phyloP scores from a whole-genome alignment of 2,113 vertebrate genomes.

The Hiodon tergisus region DNA sequence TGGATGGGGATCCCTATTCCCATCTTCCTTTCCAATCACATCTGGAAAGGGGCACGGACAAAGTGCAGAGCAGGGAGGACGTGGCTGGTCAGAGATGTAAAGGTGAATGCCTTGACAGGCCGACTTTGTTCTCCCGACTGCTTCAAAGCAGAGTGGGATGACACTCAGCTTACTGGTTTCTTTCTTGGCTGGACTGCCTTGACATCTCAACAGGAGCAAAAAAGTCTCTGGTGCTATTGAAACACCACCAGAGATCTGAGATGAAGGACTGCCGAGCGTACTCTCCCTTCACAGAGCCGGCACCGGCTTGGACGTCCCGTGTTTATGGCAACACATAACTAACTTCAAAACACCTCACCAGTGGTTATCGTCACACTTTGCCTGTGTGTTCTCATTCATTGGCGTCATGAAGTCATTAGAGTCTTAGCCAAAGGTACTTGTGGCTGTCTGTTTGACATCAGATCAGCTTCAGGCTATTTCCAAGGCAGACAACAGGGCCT shows the following conservation, averaged over 20 bases:
- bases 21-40: too few species aligned
- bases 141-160: constrained; percentile 44
- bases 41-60: neutral
- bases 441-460: too few species aligned
- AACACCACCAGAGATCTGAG: neutral
- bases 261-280: neutral
- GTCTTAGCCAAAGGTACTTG: too few species aligned
- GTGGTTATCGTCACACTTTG: too few species aligned
- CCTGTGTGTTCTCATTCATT: too few species aligned
- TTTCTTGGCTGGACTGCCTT: constrained; percentile 32
- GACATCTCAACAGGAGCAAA: constrained; percentile 32
- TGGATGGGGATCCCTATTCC: too few species aligned
- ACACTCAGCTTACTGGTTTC: constrained; percentile 28
- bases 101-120: constrained; percentile 30
- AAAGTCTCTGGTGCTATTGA: constrained; percentile 24
- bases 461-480: too few species aligned
- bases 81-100: constrained; percentile 5
- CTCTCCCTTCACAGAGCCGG: neutral
- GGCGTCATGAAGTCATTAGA: too few species aligned
- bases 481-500: too few species aligned
- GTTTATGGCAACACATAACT: too few species aligned
- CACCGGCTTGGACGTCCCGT: too few species aligned
- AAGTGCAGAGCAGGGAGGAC: neutral
- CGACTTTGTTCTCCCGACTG: constrained; percentile 35
- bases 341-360: too few species aligned